These are phyloP conservation scores for Muscicapa comitata DNA, from an alignment of 2,797 vertebrate genomes.

Conservation along the genomic window DNA sequence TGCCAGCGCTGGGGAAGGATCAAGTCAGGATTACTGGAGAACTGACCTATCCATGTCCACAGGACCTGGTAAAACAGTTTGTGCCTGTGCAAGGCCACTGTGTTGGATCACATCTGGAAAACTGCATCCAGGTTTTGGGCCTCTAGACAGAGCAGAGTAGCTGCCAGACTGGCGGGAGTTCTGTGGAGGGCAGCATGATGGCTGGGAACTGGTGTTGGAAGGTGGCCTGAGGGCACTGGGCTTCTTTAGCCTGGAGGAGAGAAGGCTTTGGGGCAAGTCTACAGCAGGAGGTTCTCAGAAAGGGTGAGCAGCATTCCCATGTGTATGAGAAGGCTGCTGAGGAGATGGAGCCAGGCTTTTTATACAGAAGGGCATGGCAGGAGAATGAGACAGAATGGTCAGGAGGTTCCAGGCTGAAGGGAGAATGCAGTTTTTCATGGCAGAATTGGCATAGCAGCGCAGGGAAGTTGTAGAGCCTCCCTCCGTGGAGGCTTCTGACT, in stretches of 20 bases:
- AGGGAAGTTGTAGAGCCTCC: not conserved
- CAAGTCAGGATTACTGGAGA: not conserved
- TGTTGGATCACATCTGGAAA: not conserved
- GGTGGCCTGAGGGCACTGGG: not conserved
- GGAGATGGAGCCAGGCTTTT: not conserved
- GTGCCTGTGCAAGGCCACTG: accelerated
- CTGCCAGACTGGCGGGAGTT: not conserved
- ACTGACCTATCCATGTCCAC: accelerated
- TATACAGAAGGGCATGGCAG: not conserved
- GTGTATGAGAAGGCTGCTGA: not conserved
- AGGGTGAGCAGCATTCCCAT: not conserved
- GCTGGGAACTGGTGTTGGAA: not conserved
- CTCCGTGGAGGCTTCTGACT: not conserved
- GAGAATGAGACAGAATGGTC: not conserved
- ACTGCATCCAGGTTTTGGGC: not conserved
- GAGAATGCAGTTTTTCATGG: not conserved
- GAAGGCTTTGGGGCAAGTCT: not conserved
- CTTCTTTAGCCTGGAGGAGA: not conserved
- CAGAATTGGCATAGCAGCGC: not conserved
- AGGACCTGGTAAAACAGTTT: not conserved
- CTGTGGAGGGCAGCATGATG: accelerated
- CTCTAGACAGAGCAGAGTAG: not conserved
- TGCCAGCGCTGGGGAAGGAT: not conserved
- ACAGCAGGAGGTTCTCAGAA: accelerated
- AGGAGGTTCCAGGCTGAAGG: not conserved